These are phyloP conservation scores for Antechinus flavipes DNA, from an alignment of 2,113 vertebrate species.

Conservation along the genomic window DNA sequence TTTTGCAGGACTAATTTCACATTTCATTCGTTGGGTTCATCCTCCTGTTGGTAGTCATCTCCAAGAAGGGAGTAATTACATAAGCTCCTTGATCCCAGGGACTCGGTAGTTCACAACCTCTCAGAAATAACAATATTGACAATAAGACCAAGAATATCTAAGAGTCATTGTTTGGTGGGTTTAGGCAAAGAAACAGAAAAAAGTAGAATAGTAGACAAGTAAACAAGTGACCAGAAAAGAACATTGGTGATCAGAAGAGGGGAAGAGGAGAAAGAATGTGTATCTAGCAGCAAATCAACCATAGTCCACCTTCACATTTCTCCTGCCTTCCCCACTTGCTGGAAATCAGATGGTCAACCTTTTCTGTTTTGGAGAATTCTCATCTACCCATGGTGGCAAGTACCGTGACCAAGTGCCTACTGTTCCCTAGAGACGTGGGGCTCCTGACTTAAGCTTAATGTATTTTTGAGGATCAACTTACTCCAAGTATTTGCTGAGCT, in stretches of 20 bases:
- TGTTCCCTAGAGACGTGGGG: neutral
- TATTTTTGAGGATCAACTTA: neutral
- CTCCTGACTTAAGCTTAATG: too few relatives aligned
- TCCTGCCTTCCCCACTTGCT: neutral
- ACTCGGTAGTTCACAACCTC: too few relatives aligned
- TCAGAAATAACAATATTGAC: too few relatives aligned
- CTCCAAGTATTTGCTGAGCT: neutral
- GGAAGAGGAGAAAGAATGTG: neutral
- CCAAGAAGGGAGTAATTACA: too few relatives aligned
- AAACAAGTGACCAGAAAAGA: neutral
- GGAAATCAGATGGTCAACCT: neutral
- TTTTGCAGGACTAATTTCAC: too few relatives aligned
- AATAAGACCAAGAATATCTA: too few relatives aligned
- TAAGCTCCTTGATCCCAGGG: too few relatives aligned
- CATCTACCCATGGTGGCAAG: neutral
- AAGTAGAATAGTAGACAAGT: neutral
- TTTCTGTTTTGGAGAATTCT: neutral
- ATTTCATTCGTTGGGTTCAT: too few relatives aligned
- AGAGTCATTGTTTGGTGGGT: too few relatives aligned
- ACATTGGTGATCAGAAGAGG: neutral
- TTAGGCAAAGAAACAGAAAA: too few relatives aligned
- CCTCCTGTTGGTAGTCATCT: too few relatives aligned
- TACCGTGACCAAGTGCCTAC: too few relatives aligned
- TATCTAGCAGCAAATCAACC: neutral
- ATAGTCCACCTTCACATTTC: neutral